These are phyloP conservation scores for Porites cylindrica DNA, from an alignment of 92 coral and sea anemone species.

Conservation along the genomic window DNA sequence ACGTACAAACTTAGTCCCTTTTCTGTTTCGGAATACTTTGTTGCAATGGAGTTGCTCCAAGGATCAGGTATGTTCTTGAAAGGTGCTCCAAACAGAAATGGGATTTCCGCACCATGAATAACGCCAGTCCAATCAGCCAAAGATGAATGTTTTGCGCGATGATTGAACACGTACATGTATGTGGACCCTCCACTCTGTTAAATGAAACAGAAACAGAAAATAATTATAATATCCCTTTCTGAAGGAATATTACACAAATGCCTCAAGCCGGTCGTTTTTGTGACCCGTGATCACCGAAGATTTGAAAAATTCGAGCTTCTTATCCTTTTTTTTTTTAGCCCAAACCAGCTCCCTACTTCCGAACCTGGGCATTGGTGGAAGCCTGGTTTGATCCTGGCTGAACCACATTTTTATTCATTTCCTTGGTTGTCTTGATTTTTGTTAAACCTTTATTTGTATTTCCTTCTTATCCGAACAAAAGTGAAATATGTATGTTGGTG, in stretches of 20 bases:
- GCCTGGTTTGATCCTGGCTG: no score
- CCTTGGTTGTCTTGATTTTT: no score
- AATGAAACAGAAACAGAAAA: background rate
- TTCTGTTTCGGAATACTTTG: background rate
- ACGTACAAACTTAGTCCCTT: conserved; percentile 27
- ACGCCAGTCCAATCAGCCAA: conserved; percentile 31
- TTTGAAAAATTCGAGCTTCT: no score
- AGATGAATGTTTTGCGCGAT: conserved; percentile 1
- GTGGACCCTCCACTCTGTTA: conserved; percentile 18
- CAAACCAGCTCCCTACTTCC: no score
- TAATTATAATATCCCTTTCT: background rate
- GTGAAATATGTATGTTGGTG: no score
- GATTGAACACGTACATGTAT: conserved; percentile 53
- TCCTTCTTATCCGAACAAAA: no score
- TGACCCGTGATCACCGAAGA: no score
- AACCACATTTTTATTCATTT: no score
- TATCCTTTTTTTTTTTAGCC: no score
- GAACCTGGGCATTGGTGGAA: no score
- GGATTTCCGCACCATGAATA: background rate
- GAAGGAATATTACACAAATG: background rate
- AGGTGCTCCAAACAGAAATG: conserved; percentile 32
- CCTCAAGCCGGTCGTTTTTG: no score
- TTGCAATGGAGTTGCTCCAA: background rate
- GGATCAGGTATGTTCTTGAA: background rate
- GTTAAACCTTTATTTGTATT: no score